A percentile compares a stretch with the other conserved stretches of the same genome.
Conservation (phyloP, 2,888 invertebrate genomes). For the Yponomeuta malinellus region DNA sequence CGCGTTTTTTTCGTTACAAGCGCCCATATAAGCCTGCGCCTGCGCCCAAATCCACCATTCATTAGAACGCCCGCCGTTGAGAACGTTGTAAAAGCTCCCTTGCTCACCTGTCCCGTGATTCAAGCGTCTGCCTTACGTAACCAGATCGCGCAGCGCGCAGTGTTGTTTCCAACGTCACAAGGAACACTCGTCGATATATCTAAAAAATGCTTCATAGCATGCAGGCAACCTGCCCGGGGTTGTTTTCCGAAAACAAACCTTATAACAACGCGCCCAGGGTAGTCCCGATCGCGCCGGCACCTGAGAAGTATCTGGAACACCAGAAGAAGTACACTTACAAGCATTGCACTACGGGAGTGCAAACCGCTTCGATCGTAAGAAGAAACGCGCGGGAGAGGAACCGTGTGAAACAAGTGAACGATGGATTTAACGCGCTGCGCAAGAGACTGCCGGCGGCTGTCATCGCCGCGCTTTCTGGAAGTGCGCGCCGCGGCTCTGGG, state of each 20-base stretch:
- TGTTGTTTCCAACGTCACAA: constrained; percentile 19
- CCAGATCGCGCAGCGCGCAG: constrained; percentile 19
- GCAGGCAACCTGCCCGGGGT: constrained; percentile 32
- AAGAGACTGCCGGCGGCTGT: constrained; percentile 90
- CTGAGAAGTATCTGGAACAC: constrained; percentile 54
- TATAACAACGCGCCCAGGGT: constrained; percentile 35
- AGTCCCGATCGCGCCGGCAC: constrained; percentile 74
- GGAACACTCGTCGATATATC: constrained; percentile 20
- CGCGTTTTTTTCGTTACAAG: constrained; percentile 58
- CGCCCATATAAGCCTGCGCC: constrained; percentile 55
- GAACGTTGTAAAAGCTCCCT: constrained; percentile 29
- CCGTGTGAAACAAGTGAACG: constrained; percentile 95
- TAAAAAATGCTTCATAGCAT: constrained; percentile 44
- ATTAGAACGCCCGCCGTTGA: constrained; percentile 39
- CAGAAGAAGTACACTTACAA: constrained; percentile 80
- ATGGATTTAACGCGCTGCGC: constrained; percentile 90
- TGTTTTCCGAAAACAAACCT: constrained; percentile 24
- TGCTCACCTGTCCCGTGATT: constrained; percentile 23
- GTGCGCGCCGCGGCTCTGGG: constrained; percentile 83
- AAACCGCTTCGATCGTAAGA: constrained; percentile 88
- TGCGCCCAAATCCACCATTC: constrained; percentile 52
- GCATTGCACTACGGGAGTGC: constrained; percentile 74
- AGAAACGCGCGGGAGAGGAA: constrained; percentile 97
- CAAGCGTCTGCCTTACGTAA: constrained; percentile 20
- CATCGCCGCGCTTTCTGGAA: constrained; percentile 79